A percentile compares a stretch with the other conserved stretches of the same genome.
These are phyloP conservation scores for Neotragus moschatus DNA, from an alignment of 2,113 vertebrate genomes.

Conservation along the genomic window DNA sequence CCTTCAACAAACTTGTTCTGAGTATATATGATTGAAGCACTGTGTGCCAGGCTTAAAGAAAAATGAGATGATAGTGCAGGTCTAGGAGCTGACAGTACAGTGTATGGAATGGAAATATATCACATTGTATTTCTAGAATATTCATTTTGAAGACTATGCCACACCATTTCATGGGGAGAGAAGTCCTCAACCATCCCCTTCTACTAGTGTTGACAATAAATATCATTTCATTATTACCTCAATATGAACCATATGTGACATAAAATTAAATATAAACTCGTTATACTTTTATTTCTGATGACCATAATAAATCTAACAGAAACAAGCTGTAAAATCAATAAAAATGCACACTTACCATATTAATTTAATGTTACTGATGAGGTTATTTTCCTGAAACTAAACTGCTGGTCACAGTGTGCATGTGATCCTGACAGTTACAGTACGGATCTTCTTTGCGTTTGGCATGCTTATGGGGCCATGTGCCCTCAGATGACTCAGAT, in stretches of 20 bases:
- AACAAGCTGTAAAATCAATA: not conserved
- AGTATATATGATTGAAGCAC: not conserved
- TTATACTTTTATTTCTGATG: not conserved
- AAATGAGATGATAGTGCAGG: not conserved
- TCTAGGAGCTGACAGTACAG: not conserved
- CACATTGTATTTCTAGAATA: not conserved
- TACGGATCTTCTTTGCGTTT: not conserved
- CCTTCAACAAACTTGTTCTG: not conserved
- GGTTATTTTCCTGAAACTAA: constrained; percentile 13
- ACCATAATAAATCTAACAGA: not conserved
- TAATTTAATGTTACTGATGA: not conserved
- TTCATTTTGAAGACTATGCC: not conserved
- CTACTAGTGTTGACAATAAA: not conserved
- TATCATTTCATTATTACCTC: not conserved
- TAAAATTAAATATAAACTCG: constrained; percentile 18
- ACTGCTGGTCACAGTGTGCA: not conserved
- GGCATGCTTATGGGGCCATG: not conserved
- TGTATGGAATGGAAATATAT: not conserved
- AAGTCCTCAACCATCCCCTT: not conserved
- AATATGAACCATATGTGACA: not conserved
- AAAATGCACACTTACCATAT: not conserved
- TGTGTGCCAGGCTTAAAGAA: not conserved
- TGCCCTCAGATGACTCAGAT: not conserved
- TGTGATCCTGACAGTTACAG: not conserved
- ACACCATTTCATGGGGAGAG: not conserved